Conservation (phyloP, 2,113 vertebrate species). For the Epinephelus fuscoguttatus region DNA sequence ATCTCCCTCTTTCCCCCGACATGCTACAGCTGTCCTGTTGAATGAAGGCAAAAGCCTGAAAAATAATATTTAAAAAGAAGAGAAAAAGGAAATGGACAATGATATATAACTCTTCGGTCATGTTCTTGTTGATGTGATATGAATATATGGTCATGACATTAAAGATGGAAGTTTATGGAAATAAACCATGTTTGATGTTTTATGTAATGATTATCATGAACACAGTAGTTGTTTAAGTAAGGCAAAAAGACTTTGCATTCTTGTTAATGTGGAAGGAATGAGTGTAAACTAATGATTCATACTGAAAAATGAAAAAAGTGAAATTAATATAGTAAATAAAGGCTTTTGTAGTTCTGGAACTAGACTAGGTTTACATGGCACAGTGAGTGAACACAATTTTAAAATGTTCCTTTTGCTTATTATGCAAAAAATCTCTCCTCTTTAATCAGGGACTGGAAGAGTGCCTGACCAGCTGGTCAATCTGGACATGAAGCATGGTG, state of each 20-base stretch:
- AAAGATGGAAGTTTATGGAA: background rate
- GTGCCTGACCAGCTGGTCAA: constrained; percentile 96
- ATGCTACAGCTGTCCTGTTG: no score
- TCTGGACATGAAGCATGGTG: constrained; percentile 99
- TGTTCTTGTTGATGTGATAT: background rate
- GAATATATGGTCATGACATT: background rate
- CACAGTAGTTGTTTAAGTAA: background rate
- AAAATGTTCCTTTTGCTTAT: background rate
- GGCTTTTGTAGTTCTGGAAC: background rate
- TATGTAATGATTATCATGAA: background rate
- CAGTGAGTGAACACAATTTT: background rate
- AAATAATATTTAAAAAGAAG: no score
- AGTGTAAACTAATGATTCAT: background rate
- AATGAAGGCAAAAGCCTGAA: no score
- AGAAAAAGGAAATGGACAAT: background rate
- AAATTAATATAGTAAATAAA: background rate
- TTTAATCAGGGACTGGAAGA: constrained; percentile 91
- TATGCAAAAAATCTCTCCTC: constrained; percentile 57
- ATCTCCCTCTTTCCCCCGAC: no score
- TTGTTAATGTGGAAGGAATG: background rate
- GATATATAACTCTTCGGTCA: background rate
- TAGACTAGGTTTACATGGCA: background rate
- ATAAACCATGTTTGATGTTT: background rate
- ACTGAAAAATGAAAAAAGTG: background rate
- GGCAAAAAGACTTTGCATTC: background rate